Conservation (phyloP, 1,140 invertebrate species). For the Atta texana region DNA sequence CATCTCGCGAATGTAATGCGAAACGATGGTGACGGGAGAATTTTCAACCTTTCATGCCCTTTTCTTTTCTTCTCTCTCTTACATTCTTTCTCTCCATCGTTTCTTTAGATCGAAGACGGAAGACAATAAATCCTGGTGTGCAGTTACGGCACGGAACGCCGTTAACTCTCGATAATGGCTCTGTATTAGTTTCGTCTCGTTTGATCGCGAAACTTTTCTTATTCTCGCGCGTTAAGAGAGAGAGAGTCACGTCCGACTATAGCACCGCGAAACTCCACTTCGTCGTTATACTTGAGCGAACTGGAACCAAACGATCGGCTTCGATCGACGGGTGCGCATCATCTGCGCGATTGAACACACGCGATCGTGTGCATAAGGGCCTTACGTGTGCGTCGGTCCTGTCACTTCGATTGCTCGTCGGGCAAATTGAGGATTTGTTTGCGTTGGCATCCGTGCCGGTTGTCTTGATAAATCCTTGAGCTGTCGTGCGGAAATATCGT, state of each 20-base stretch:
- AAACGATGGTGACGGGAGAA: constrained; percentile 29
- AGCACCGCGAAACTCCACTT: constrained; percentile 22
- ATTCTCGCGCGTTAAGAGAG: constrained; percentile 31
- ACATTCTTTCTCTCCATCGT: not conserved
- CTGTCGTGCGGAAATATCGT: constrained; percentile 54
- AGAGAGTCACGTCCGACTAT: constrained; percentile 46
- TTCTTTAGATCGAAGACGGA: not conserved
- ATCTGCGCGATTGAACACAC: constrained; percentile 50
- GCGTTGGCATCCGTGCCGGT: constrained; percentile 33
- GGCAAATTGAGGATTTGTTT: constrained; percentile 61
- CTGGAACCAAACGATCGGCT: constrained; percentile 18
- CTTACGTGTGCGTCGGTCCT: constrained; percentile 31
- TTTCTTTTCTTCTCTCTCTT: not conserved
- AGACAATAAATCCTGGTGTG: constrained; percentile 66
- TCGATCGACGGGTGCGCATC: constrained; percentile 27
- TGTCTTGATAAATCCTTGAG: constrained; percentile 57
- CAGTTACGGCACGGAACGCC: constrained; percentile 50
- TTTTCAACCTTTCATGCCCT: constrained; percentile 36
- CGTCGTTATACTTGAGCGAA: not conserved
- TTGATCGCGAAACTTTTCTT: constrained; percentile 65
- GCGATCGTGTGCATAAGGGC: constrained; percentile 37
- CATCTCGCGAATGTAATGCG: constrained; percentile 39
- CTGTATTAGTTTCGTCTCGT: constrained; percentile 68
- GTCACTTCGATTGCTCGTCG: constrained; percentile 51
- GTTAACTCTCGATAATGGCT: constrained; percentile 70